These are phyloP conservation scores for Agonopterix subpropinquella DNA, from an alignment of 2,888 invertebrate species.

Conservation along the genomic window DNA sequence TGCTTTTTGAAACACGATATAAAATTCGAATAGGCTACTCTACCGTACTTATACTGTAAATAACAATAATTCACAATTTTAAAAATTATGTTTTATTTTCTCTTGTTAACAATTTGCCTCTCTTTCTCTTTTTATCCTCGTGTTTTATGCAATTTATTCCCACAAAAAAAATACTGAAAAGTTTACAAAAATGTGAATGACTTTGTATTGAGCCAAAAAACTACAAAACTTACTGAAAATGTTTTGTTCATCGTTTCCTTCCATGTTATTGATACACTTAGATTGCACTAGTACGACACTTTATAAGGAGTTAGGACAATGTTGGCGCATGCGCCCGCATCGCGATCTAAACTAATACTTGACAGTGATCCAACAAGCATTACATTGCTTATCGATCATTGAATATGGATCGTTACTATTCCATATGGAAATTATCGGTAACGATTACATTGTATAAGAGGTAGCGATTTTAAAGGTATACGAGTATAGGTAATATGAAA, in stretches of 20 bases:
- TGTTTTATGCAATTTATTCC: too few species aligned
- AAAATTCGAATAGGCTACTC: too few species aligned
- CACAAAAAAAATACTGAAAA: too few species aligned
- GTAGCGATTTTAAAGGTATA: conserved; percentile 14
- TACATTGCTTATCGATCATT: conserved; percentile 20
- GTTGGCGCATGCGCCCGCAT: conserved; percentile 16
- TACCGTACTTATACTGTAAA: too few species aligned
- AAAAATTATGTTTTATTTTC: too few species aligned
- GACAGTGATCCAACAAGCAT: conserved; percentile 16
- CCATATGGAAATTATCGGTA: conserved; percentile 8
- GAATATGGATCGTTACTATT: conserved; percentile 7
- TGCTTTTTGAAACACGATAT: too few species aligned
- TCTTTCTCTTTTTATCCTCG: too few species aligned
- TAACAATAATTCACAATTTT: too few species aligned
- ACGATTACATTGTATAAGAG: conserved; percentile 12
- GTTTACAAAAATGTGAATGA: too few species aligned
- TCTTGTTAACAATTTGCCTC: too few species aligned
- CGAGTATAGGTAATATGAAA: too few species aligned
- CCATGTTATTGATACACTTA: not conserved
- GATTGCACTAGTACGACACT: not conserved
- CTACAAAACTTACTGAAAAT: not conserved
- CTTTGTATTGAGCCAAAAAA: not conserved
- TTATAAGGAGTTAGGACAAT: conserved; percentile 1
- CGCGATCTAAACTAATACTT: conserved; percentile 18
- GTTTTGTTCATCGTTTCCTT: not conserved